phyloP scores from a whole-genome alignment of 2,113 vertebrate species.

The Artemisiospiza belli region DNA sequence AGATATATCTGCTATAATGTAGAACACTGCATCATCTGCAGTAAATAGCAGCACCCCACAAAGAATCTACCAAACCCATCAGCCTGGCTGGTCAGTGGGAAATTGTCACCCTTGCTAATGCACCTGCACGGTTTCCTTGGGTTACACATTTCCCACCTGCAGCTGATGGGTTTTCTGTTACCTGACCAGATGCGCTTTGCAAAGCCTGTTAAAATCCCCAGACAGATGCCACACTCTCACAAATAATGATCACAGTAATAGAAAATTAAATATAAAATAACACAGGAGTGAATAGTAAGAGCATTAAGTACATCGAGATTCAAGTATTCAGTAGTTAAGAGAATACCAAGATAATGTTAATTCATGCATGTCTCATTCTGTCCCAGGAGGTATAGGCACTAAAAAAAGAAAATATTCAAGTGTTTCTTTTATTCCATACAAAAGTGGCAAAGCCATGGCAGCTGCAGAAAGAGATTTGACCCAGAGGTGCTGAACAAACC shows the following conservation, averaged over 20 bases:
- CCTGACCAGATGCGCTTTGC: not conserved
- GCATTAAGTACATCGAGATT: not conserved
- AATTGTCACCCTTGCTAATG: not conserved
- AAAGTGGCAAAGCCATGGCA: not conserved
- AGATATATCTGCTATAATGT: not conserved
- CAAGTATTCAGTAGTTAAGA: not conserved
- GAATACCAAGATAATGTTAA: not conserved
- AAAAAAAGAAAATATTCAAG: not conserved
- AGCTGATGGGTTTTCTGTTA: not conserved
- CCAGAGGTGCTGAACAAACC: not conserved
- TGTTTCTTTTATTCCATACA: not conserved
- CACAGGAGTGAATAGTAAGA: not conserved
- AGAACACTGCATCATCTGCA: not conserved
- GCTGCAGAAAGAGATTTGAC: not conserved
- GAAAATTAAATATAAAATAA: not conserved
- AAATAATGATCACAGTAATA: not conserved
- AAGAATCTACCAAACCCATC: not conserved
- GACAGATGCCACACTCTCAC: not conserved
- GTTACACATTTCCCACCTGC: not conserved
- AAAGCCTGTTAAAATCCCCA: not conserved
- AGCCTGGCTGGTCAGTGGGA: not conserved
- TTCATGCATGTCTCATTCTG: not conserved
- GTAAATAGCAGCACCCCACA: not conserved
- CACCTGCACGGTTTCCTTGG: not conserved
- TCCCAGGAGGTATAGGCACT: not conserved